These are phyloP conservation scores for Drosophila hamatofila DNA, from an alignment of 2,888 invertebrate genomes.

Conservation along the genomic window DNA sequence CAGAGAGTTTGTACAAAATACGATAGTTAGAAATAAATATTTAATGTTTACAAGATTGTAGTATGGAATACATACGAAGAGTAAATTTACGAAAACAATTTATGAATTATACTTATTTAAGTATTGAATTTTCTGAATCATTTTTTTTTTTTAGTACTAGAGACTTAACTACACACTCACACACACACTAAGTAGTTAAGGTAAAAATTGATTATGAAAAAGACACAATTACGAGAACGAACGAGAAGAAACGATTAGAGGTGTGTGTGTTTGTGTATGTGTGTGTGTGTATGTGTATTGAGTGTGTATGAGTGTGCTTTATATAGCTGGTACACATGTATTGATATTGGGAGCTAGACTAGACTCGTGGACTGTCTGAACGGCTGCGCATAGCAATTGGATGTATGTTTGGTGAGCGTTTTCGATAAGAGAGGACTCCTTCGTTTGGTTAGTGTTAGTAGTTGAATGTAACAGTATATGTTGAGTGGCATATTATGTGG, in stretches of 20 bases:
- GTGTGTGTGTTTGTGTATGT: conserved; percentile 34
- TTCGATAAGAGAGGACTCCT: conserved; percentile 15
- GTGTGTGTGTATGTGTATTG: neutral
- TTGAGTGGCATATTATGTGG: conserved; percentile 24
- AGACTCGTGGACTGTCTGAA: conserved; percentile 27
- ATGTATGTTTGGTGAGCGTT: conserved; percentile 42
- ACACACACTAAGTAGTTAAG: conserved; percentile 70
- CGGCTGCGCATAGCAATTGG: conserved; percentile 41
- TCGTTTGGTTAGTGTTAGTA: conserved; percentile 45
- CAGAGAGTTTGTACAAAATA: conserved; percentile 52
- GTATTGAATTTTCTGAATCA: conserved; percentile 35
- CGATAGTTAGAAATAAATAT: conserved; percentile 36
- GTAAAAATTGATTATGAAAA: conserved; percentile 68
- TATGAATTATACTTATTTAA: conserved; percentile 39
- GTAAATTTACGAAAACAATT: conserved; percentile 44
- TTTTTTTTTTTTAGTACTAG: conserved; percentile 25
- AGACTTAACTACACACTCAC: conserved; percentile 68
- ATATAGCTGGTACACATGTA: conserved; percentile 20
- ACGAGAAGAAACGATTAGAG: conserved; percentile 65
- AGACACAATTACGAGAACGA: conserved; percentile 76
- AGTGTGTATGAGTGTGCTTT: conserved; percentile 18
- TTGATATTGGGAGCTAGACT: conserved; percentile 36
- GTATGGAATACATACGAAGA: conserved; percentile 64
- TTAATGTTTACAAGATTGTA: conserved; percentile 35
- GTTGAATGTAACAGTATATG: conserved; percentile 31